Conservation (phyloP, 2,888 invertebrate species). For the Mellilla xanthometata region DNA sequence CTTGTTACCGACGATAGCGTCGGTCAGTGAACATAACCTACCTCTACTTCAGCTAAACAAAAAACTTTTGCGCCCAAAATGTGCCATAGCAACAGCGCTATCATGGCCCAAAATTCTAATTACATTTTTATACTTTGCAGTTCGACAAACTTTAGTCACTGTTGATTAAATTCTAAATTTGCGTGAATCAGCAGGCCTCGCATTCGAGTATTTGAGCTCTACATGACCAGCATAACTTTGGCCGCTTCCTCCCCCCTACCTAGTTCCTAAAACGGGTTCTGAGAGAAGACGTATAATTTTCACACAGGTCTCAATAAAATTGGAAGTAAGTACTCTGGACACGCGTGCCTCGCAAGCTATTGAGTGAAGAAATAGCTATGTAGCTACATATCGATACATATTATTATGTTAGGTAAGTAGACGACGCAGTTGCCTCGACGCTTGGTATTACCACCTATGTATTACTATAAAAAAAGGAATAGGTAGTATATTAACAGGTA, state of each 20-base stretch:
- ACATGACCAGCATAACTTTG: slow-evolving; percentile 10
- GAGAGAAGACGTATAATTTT: slow-evolving; percentile 15
- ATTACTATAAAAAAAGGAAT: too few relatives aligned
- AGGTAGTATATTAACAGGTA: too few relatives aligned
- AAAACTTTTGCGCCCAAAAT: slow-evolving; percentile 14
- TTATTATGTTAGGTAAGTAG: too few relatives aligned
- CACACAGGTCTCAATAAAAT: slow-evolving; percentile 6
- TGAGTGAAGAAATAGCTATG: slow-evolving; percentile 13
- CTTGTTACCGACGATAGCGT: too few relatives aligned
- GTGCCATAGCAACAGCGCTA: slow-evolving; percentile 20
- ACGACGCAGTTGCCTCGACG: too few relatives aligned
- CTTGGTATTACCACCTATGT: too few relatives aligned
- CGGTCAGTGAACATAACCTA: slow-evolving; percentile 19
- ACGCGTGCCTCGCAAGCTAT: slow-evolving; percentile 20
- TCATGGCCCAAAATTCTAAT: slow-evolving; percentile 6
- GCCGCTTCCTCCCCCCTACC: slow-evolving; percentile 11
- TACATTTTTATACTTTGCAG: slow-evolving; percentile 2
- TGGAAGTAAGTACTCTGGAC: slow-evolving; percentile 12
- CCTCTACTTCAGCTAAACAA: slow-evolving; percentile 12
- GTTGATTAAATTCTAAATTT: slow-evolving; percentile 1
- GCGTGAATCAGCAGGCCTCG: background rate
- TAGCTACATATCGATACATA: background rate
- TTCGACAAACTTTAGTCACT: background rate
- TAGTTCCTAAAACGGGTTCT: slow-evolving; percentile 17
- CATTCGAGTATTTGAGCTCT: slow-evolving; percentile 3